Conservation (phyloP, 2,113 vertebrate genomes). For the Petroica traversi region DNA sequence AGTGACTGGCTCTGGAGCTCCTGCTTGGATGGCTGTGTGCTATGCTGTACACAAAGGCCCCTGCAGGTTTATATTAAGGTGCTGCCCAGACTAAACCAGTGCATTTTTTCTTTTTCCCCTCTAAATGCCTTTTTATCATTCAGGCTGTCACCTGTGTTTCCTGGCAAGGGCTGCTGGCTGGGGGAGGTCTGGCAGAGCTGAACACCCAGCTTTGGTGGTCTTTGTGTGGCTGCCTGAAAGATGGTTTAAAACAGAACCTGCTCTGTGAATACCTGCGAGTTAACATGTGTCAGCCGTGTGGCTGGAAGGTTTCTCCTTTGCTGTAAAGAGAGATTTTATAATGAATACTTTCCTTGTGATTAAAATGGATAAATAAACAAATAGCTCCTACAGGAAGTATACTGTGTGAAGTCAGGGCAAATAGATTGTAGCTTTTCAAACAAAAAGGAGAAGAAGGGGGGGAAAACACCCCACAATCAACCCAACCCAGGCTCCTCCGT, state of each 20-base stretch:
- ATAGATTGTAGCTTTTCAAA: constrained; percentile 46
- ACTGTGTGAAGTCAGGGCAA: constrained; percentile 15
- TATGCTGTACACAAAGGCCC: constrained; percentile 64
- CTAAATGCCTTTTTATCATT: constrained; percentile 76
- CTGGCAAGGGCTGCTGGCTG: constrained; percentile 69
- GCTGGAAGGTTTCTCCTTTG: constrained; percentile 61
- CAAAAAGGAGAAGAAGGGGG: not conserved
- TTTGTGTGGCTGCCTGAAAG: constrained; percentile 68
- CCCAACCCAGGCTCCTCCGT: not conserved
- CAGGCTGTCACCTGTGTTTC: constrained; percentile 76
- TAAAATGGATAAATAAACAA: constrained; percentile 63
- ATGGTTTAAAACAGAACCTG: constrained; percentile 73
- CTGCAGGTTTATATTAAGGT: constrained; percentile 72
- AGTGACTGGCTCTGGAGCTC: constrained; percentile 27
- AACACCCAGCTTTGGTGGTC: constrained; percentile 69
- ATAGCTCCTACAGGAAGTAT: constrained; percentile 52
- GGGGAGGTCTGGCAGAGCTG: constrained; percentile 73
- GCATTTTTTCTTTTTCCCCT: constrained; percentile 56
- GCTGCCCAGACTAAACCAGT: constrained; percentile 73
- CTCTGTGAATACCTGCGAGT: constrained; percentile 69
- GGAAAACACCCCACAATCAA: not conserved
- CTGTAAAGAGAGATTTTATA: constrained; percentile 54
- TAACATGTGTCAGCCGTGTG: constrained; percentile 66
- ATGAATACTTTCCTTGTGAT: constrained; percentile 73
- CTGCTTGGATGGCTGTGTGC: constrained; percentile 44